These are phyloP conservation scores for Seriola rivoliana DNA, from an alignment of 2,113 vertebrate species.

Conservation along the genomic window DNA sequence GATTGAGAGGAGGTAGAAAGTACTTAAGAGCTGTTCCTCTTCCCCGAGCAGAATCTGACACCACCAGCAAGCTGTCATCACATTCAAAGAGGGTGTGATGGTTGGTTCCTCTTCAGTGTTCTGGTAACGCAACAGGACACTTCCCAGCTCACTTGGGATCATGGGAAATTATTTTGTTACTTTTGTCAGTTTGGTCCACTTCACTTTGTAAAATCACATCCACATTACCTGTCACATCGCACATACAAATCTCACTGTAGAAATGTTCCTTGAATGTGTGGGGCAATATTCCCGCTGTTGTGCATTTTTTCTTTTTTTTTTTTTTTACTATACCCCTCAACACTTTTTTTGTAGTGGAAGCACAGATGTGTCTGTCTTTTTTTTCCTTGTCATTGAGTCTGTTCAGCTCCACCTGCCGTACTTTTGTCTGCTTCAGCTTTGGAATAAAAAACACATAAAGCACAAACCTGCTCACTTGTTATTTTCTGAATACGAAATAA, in stretches of 20 bases:
- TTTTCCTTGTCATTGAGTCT: conserved; percentile 23
- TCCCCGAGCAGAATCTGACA: conserved; percentile 49
- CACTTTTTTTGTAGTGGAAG: conserved; percentile 68
- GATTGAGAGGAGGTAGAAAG: conserved; percentile 28
- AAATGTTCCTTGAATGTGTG: conserved; percentile 65
- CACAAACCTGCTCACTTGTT: conserved; percentile 8
- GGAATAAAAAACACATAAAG: conserved; percentile 88
- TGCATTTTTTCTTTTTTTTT: conserved; percentile 1
- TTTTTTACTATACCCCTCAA: conserved; percentile 19
- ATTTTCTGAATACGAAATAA: conserved; percentile 4
- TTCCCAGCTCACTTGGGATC: conserved; percentile 50
- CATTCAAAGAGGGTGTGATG: conserved; percentile 36
- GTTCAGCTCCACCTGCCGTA: conserved; percentile 83
- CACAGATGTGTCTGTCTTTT: conserved; percentile 50
- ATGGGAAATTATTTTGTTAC: conserved; percentile 49
- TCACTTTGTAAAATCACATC: conserved; percentile 67
- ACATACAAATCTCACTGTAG: conserved; percentile 61
- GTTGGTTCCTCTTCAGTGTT: conserved; percentile 22
- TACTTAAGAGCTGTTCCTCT: conserved; percentile 38
- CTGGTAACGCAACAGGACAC: conserved; percentile 15
- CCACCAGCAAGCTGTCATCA: conserved; percentile 71
- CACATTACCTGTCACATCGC: conserved; percentile 28
- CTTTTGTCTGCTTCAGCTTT: conserved; percentile 88
- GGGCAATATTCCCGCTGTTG: conserved; percentile 7
- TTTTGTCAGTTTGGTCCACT: conserved; percentile 50